phyloP scores from a whole-genome alignment of 2,888 invertebrate species.

The Athripsodes cinereus region DNA sequence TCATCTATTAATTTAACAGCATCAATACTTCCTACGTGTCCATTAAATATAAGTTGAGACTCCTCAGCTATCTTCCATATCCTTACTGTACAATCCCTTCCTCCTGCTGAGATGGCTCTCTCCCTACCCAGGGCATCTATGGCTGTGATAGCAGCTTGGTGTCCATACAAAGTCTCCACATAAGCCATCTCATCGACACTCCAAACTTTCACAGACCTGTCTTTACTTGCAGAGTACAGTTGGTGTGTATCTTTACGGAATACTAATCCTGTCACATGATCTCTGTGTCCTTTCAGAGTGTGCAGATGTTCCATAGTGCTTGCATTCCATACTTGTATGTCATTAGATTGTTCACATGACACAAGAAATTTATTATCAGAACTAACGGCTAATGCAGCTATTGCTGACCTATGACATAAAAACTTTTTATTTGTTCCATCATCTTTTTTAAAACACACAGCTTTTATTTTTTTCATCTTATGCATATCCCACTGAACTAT shows the following conservation, averaged over 20 bases:
- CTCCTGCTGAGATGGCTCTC: conserved; percentile 83
- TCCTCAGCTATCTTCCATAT: conserved; percentile 98
- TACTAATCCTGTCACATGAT: conserved; percentile 66
- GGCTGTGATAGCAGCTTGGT: conserved; percentile 78
- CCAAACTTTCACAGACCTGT: conserved; percentile 89
- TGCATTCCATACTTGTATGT: conserved; percentile 82
- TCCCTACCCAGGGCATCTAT: conserved; percentile 86
- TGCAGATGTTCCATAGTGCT: conserved; percentile 68
- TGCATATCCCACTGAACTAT: conserved; percentile 79
- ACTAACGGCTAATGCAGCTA: conserved; percentile 66
- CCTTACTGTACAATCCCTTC: conserved; percentile 77
- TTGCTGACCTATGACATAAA: conserved; percentile 36
- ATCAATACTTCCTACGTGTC: conserved; percentile 78
- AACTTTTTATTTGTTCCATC: conserved; percentile 32
- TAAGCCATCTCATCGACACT: conserved; percentile 93
- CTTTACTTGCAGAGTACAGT: conserved; percentile 73
- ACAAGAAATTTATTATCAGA: conserved; percentile 78
- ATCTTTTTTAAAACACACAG: conserved; percentile 48
- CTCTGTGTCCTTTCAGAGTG: conserved; percentile 75
- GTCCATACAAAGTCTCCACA: conserved; percentile 92
- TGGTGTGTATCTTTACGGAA: conserved; percentile 83
- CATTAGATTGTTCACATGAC: conserved; percentile 45
- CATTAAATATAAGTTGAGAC: conserved; percentile 91
- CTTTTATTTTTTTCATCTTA: conserved; percentile 56
- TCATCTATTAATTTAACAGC: conserved; percentile 87